Percentiles rank a stretch among this genome's conserved stretches.
Evolutionary conservation across 37 sponge, comb jelly and placozoan genomes (phyloP).

Genomic region (Ephydatia muelleri): DNA sequence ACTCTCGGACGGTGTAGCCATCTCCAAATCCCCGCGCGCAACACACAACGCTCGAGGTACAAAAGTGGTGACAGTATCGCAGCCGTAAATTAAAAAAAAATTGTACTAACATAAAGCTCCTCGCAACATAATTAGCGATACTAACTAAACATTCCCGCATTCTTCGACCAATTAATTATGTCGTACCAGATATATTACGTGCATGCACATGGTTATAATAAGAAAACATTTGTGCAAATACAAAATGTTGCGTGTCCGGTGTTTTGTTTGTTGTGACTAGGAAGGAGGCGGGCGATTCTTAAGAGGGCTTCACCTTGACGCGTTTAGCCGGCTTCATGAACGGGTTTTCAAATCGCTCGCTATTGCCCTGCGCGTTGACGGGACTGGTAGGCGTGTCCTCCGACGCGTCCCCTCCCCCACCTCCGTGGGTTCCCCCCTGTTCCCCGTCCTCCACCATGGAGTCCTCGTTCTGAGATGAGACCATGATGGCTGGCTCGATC

Average conservation of each 20-base stretch:
- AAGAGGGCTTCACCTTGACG: conserved; percentile 24
- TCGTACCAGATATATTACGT: background rate
- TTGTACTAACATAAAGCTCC: background rate
- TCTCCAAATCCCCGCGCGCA: background rate
- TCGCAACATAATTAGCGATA: background rate
- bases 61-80: background rate
- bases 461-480: background rate
- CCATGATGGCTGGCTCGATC: conserved; percentile 7
- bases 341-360: conserved; percentile 47
- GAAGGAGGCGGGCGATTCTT: background rate
- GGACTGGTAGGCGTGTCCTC: background rate
- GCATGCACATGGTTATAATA: background rate
- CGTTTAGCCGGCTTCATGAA: conserved; percentile 64
- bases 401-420: background rate
- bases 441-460: conserved; percentile 7
- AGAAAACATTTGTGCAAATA: background rate
- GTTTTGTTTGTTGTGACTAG: background rate
- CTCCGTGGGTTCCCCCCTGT: background rate
- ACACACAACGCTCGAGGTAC: background rate
- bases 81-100: background rate
- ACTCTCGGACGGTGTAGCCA: background rate
- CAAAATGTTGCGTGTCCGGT: background rate
- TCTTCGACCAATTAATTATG: background rate
- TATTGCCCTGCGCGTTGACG: background rate
- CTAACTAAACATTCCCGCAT: background rate